Base-by-base conservation (phyloP, 23 tunicate species). In the Ciona savignyi region DNA sequence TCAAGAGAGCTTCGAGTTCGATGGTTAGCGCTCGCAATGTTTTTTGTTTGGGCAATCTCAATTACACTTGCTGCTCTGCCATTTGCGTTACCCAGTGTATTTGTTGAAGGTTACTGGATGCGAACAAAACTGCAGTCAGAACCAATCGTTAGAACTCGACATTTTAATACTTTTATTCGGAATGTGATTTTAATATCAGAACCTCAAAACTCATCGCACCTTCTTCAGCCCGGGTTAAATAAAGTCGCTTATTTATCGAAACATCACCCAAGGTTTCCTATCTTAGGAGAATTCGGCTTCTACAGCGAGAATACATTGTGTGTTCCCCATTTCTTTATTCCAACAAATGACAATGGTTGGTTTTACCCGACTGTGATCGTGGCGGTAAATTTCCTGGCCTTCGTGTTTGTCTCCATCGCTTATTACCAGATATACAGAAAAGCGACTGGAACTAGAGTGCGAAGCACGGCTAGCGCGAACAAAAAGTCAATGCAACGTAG, bases 281-380 rank as follows among this genome's bases (percentile, higher is more conserved):
- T 79, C 0, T 9, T 27, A 22, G 81, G 81, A 68, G 33, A 49
- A 25, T 80, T 25, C 56, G 93, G 85, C 15, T 86, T 83, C 49
- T 80, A 79, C 77, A 81, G 76, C 69, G 80, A 86, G 51, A 69
- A 86, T 66, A 67, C 74, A 25, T 70, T 86, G 29, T 86, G 93
- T 34, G 62, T 86, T 25, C 93, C 93, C 2, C 84, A 86, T 74
- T 86, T 80, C 67, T 86, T 64, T 62, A 78, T 75, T 4, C 76
- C 85, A 29, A 24, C 27, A 22, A 51, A 24, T 51, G 93, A 86
- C 34, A 80, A 74, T 31, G 83, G 84, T 23, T 86, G 85, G 85
- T 62, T 25, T 23, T 86, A 79, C 62, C 83, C 93, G 0, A 75
- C 81, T 22, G n/a, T 74, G 51, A 61, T 86, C 27, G 78, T 86